A percentile compares a stretch with the other conserved stretches of the same genome.
These are phyloP conservation scores for Xenopus tropicalis DNA, from an alignment of 2,113 vertebrate species.

Conservation along the genomic window UCB_Xtro_10.0 CM004449.2:90157001-90157500, in stretches of 20 bases:
- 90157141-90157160: background rate
- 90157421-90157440: too few relatives aligned
- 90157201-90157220: background rate
- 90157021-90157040: conserved; percentile 71
- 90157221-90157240: background rate
- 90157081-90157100: conserved; percentile 77
- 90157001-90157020: conserved; percentile 91
- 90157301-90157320: too few relatives aligned
- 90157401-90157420: too few relatives aligned
- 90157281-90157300: too few relatives aligned
- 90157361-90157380: too few relatives aligned
- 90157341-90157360: too few relatives aligned
- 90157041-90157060: conserved; percentile 66
- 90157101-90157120: background rate
- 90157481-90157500: too few relatives aligned
- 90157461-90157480: too few relatives aligned
- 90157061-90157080: conserved; percentile 71
- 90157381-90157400: too few relatives aligned
- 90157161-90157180: background rate
- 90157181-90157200: too few relatives aligned
- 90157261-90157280: background rate
- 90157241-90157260: conserved; percentile 18
- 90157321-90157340: too few relatives aligned
- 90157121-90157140: background rate
- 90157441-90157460: too few relatives aligned